phyloP scores from a whole-genome alignment of 2,797 vertebrate species.

The Coregonus suidteri region DNA sequence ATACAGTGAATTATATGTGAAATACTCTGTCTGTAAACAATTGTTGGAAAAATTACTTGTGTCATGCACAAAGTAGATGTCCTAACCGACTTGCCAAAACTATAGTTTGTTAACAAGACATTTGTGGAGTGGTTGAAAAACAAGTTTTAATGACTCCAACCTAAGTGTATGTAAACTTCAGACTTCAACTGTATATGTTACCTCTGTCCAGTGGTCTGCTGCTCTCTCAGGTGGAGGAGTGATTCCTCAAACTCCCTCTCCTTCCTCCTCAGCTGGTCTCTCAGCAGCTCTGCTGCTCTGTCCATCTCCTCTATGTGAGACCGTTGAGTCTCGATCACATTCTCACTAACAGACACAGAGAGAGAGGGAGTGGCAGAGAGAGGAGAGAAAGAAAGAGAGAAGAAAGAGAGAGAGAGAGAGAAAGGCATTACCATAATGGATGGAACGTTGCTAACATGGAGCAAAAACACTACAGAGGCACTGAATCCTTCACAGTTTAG shows the following conservation, averaged over 20 bases:
- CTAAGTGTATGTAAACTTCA: no score
- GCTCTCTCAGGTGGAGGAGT: constrained; percentile 75
- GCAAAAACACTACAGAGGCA: neutral
- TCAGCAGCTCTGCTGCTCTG: constrained; percentile 63
- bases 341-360: constrained; percentile 37
- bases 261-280: constrained; percentile 79
- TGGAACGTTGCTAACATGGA: neutral
- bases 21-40: no score
- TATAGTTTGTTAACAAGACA: no score
- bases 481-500: neutral
- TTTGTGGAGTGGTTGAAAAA: no score
- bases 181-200: constrained; percentile 45
- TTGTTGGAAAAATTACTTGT: no score
- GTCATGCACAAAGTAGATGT: no score
- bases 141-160: no score
- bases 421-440: neutral
- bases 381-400: neutral
- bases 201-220: constrained; percentile 84
- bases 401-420: neutral
- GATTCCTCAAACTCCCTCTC: constrained; percentile 83
- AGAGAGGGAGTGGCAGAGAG: no score
- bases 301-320: constrained; percentile 82
- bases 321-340: constrained; percentile 81
- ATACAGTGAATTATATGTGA: no score
- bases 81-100: no score